phyloP scores from a whole-genome alignment of 2,113 vertebrate species.

The Oncorhynchus mykiss region DNA sequence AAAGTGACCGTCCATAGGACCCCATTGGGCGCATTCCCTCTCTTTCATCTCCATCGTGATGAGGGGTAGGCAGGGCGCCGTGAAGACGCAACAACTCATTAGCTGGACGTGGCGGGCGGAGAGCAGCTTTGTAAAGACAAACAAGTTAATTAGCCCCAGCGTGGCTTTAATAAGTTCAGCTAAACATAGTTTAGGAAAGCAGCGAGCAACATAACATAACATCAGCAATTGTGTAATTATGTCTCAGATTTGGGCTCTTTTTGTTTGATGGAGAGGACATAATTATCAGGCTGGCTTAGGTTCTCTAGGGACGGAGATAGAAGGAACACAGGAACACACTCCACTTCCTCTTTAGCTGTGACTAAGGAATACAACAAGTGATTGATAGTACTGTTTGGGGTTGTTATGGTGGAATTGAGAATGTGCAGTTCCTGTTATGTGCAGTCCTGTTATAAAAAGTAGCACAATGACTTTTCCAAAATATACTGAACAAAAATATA shows the following conservation, averaged over 20 bases:
- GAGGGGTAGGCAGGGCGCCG: constrained; percentile 32
- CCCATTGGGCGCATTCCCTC: constrained; percentile 3
- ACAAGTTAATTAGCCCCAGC: constrained; percentile 67
- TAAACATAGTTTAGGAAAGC: constrained; percentile 60
- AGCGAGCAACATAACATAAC: constrained; percentile 36
- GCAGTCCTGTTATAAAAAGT: too few relatives aligned
- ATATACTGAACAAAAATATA: too few relatives aligned
- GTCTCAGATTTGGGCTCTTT: constrained; percentile 33
- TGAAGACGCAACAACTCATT: constrained; percentile 60
- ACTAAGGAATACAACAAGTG: constrained; percentile 13
- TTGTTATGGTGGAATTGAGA: too few relatives aligned
- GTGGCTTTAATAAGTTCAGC: constrained; percentile 63
- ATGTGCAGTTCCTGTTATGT: too few relatives aligned
- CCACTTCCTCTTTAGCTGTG: not conserved
- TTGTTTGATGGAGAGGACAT: constrained; percentile 24
- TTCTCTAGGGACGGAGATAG: constrained; percentile 17
- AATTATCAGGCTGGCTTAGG: constrained; percentile 26
- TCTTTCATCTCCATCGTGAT: constrained; percentile 52
- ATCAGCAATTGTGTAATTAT: constrained; percentile 54
- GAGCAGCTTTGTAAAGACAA: constrained; percentile 68
- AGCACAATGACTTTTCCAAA: too few relatives aligned
- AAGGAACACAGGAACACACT: not conserved
- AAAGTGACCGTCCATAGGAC: constrained; percentile 22
- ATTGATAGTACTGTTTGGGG: not conserved
- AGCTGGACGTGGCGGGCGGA: constrained; percentile 55